Conservation (phyloP, 2,888 invertebrate species). For the Nasonia oneida region DNA sequence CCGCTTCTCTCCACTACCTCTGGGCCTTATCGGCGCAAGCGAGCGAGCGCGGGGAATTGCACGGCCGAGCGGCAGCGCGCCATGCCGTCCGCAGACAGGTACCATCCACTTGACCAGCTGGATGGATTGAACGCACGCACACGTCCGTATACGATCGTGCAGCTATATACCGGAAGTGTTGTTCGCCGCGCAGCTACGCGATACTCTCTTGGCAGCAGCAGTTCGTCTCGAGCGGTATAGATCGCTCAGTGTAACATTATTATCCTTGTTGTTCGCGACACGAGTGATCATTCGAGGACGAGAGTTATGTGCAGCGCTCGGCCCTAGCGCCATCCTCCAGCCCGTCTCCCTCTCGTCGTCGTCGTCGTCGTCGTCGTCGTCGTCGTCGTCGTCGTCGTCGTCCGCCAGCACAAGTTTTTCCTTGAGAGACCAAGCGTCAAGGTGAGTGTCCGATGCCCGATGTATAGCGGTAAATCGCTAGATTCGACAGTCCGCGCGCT, state of each 20-base stretch:
- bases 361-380: no score
- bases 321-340: neutral
- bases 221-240: neutral
- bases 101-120: constrained; percentile 78
- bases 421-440: neutral
- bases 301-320: constrained; percentile 4
- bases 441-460: neutral
- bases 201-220: neutral
- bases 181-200: neutral
- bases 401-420: neutral
- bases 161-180: constrained; percentile 13
- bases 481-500: neutral
- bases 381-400: neutral
- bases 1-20: neutral
- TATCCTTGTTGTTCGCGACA: no score
- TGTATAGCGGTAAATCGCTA: neutral
- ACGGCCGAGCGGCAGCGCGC: constrained; percentile 69
- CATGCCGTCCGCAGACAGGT: constrained; percentile 75
- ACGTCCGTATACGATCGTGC: constrained; percentile 6
- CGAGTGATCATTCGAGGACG: no score
- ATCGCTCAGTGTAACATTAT: neutral
- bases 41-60: constrained; percentile 47
- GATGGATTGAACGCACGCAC: constrained; percentile 70
- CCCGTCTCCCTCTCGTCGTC: neutral
- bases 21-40: constrained; percentile 58